Evolutionary conservation across 2,888 invertebrate species (phyloP).

Genomic region (Sipha maydis): DNA sequence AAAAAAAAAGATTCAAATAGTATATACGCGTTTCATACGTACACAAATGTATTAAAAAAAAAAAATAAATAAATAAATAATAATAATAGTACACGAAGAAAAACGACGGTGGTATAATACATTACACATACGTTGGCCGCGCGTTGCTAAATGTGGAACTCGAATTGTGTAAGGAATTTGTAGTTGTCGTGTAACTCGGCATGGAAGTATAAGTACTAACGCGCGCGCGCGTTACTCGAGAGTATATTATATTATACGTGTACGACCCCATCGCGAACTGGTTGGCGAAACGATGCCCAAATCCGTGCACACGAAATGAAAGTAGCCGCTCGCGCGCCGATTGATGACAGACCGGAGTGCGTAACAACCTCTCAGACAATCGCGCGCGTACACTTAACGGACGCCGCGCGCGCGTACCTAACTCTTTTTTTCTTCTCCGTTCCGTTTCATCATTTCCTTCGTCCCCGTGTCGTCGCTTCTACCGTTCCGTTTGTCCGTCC

Average conservation of each 20-base stretch:
- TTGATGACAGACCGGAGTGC: conserved; percentile 53
- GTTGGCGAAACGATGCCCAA: conserved; percentile 61
- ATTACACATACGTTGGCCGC: neutral
- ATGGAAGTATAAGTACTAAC: neutral
- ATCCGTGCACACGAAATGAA: conserved; percentile 59
- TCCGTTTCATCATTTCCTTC: neutral
- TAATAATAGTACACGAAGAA: neutral
- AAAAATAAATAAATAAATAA: neutral
- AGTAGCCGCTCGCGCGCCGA: conserved; percentile 53
- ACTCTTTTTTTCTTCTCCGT: no score
- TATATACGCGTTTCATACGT: neutral
- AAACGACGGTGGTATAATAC: neutral
- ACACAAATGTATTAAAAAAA: neutral
- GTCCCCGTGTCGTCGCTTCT: no score
- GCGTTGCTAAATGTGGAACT: conserved; percentile 60
- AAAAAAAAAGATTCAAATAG: neutral
- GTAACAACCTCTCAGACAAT: conserved; percentile 31
- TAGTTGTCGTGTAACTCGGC: conserved; percentile 40
- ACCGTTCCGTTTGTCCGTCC: no score
- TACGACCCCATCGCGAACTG: conserved; percentile 58
- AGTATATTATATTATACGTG: neutral
- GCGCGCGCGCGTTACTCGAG: neutral
- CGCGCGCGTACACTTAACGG: neutral
- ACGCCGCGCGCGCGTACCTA: no score
- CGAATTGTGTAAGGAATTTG: conserved; percentile 61